Percentiles rank a stretch among this genome's conserved stretches.
phyloP scores from a whole-genome alignment of 2,113 vertebrate genomes.

The Heterochromis multidens region DNA sequence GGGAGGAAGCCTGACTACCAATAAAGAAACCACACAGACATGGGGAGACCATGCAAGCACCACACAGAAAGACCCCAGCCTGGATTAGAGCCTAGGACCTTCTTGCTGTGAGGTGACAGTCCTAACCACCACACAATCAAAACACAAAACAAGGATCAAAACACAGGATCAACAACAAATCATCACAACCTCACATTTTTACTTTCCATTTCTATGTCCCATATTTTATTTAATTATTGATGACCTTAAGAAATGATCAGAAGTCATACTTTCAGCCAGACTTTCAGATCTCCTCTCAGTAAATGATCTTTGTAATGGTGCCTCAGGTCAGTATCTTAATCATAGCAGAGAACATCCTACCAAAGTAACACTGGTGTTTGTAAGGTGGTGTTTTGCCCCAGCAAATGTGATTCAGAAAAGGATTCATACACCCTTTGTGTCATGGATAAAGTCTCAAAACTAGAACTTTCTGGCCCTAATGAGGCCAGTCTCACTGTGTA shows the following conservation, averaged over 20 bases:
- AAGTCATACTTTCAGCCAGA: not conserved
- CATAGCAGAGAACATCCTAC: not conserved
- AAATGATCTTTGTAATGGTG: not conserved
- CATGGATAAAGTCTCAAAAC: constrained; percentile 38
- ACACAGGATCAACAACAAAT: not conserved
- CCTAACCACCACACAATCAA: not conserved
- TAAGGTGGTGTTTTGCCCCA: not conserved
- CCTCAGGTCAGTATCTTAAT: not conserved
- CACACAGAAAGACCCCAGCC: too few species aligned
- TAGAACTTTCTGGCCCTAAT: constrained; percentile 54
- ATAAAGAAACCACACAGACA: too few species aligned
- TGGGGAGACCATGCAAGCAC: too few species aligned
- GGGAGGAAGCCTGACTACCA: too few species aligned
- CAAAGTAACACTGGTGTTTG: constrained; percentile 8
- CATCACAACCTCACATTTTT: not conserved
- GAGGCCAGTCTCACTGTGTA: constrained; percentile 36
- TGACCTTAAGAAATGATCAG: not conserved
- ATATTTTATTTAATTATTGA: too few species aligned
- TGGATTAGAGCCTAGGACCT: too few species aligned
- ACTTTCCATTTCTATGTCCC: not conserved
- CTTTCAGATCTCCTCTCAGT: not conserved
- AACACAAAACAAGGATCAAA: too few species aligned
- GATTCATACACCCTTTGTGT: constrained; percentile 15
- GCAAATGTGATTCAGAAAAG: constrained; percentile 7
- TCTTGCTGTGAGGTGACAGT: not conserved